A percentile compares a stretch with the other conserved stretches of the same genome.
phyloP scores from a whole-genome alignment of 92 coral and sea anemone genomes.

The Plumapathes pennacea region DNA sequence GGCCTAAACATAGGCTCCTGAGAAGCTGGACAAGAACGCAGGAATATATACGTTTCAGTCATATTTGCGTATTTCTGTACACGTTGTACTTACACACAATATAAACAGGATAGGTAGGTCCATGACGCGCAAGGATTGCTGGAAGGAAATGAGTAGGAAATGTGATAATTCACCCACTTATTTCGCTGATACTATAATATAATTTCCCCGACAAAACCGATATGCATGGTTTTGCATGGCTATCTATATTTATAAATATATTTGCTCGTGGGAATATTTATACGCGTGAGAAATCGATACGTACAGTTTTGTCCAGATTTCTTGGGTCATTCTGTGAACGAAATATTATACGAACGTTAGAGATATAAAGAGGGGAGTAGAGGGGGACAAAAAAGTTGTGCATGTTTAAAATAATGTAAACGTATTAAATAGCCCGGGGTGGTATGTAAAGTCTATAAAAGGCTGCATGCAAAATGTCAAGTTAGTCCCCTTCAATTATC shows the following conservation, averaged over 20 bases:
- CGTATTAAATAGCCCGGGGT: no score
- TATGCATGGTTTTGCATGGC: no score
- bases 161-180: neutral
- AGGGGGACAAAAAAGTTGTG: neutral
- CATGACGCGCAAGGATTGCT: constrained; percentile 92
- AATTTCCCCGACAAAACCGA: no score
- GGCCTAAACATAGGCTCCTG: no score
- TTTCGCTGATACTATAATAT: neutral
- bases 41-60: no score
- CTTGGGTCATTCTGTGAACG: constrained; percentile 85
- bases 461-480: neutral
- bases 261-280: no score
- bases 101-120: constrained; percentile 83
- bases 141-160: constrained; percentile 3
- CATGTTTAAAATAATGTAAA: neutral
- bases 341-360: neutral
- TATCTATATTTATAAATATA: neutral
- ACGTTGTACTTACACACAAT: constrained; percentile 71
- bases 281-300: constrained; percentile 1
- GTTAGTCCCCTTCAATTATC: neutral
- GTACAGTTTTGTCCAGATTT: constrained; percentile 65
- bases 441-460: neutral
- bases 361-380: neutral
- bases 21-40: no score
- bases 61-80: no score